Conservation (phyloP, 2,888 invertebrate species). For the Stegophylla sp. region DNA sequence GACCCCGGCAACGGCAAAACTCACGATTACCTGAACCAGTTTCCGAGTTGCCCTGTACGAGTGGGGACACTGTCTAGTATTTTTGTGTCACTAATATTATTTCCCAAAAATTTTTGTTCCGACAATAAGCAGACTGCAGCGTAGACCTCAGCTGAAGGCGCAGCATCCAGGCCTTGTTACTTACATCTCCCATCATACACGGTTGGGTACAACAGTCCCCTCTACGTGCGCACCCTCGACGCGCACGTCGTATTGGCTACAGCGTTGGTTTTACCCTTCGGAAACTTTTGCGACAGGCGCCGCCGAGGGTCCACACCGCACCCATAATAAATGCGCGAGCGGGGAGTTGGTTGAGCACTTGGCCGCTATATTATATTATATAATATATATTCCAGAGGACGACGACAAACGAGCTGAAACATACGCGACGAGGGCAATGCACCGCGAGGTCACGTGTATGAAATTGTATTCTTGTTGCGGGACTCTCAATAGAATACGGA, state of each 20-base stretch:
- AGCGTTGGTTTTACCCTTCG: background rate
- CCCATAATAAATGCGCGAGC: background rate
- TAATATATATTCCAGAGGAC: background rate
- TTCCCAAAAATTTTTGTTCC: background rate
- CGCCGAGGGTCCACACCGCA: background rate
- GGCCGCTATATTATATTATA: background rate
- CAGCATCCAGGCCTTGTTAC: background rate
- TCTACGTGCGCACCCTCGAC: background rate
- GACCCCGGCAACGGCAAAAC: background rate
- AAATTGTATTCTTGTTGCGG: background rate
- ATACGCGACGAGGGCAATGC: background rate
- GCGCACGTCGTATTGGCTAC: background rate
- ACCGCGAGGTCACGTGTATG: background rate
- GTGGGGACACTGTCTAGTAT: too few relatives aligned
- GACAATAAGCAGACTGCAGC: background rate
- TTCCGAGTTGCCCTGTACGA: background rate
- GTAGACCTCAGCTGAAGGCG: background rate
- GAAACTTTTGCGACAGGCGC: background rate
- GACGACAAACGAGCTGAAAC: background rate
- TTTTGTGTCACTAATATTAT: background rate
- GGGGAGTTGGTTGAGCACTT: slow-evolving; percentile 20
- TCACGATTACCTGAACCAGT: background rate
- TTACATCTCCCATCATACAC: background rate
- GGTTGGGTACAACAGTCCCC: background rate
- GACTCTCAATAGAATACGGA: background rate